Conservation (phyloP, 1,140 invertebrate species). For the Hylaeus volcanicus region DNA sequence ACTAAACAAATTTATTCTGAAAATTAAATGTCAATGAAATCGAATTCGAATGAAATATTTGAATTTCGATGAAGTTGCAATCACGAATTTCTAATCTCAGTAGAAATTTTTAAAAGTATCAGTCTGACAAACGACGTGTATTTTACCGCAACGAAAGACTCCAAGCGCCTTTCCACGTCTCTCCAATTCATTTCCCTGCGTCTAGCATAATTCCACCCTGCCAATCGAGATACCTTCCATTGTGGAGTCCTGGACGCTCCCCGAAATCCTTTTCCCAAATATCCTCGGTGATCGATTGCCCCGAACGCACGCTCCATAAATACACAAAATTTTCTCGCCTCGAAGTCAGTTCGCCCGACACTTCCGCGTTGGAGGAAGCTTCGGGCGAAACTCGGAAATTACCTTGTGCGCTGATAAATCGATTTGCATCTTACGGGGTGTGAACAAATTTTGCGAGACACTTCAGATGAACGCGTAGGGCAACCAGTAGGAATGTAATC, state of each 20-base stretch:
- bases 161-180: not conserved
- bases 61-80: too few species aligned
- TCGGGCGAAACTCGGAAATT: not conserved
- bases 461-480: too few species aligned
- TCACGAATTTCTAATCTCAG: too few species aligned
- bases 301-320: not conserved
- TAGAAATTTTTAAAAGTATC: too few species aligned
- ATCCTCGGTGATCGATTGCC: not conserved
- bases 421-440: too few species aligned
- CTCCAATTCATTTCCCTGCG: too few species aligned
- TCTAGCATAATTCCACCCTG: not conserved
- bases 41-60: too few species aligned
- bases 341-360: not conserved
- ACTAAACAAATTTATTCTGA: too few species aligned
- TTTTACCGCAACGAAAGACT: not conserved
- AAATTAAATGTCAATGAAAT: too few species aligned
- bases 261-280: not conserved
- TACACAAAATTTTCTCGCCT: not conserved
- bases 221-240: not conserved
- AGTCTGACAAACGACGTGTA: too few species aligned
- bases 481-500: too few species aligned
- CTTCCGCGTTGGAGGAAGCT: not conserved
- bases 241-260: not conserved
- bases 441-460: too few species aligned
- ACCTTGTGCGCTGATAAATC: not conserved